Evolutionary conservation across 2,888 invertebrate species (phyloP).

Genomic region (Meloe dianella): DNA sequence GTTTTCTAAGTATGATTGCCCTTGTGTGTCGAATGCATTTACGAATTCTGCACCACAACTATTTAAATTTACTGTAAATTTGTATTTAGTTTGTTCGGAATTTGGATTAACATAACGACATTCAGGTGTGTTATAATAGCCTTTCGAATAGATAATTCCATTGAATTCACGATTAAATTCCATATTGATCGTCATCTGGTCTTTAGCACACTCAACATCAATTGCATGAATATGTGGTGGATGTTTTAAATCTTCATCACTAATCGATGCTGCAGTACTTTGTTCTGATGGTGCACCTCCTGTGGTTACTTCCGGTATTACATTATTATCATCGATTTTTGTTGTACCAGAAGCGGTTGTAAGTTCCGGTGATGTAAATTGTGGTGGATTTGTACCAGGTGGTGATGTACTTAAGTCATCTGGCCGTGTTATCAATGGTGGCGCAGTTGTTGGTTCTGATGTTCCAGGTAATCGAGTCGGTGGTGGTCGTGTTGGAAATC

Average conservation of each 20-base stretch:
- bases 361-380: conserved; percentile 30
- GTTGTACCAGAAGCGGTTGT: conserved; percentile 30
- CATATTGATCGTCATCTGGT: conserved; percentile 81
- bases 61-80: conserved; percentile 76
- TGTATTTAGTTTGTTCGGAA: conserved; percentile 71
- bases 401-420: background rate
- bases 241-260: conserved; percentile 70
- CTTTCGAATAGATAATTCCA: conserved; percentile 80
- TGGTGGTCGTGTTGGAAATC: too few relatives aligned
- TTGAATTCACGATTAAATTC: conserved; percentile 79
- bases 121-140: conserved; percentile 70
- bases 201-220: conserved; percentile 79
- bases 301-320: conserved; percentile 24
- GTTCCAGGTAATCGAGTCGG: conserved; percentile 8
- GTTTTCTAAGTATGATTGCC: conserved; percentile 80
- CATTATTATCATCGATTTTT: conserved; percentile 31
- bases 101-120: conserved; percentile 78
- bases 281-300: conserved; percentile 32
- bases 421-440: conserved; percentile 14
- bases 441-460: conserved; percentile 23
- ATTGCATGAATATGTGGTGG: conserved; percentile 79
- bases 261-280: conserved; percentile 32
- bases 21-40: conserved; percentile 77
- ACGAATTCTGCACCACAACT: conserved; percentile 81
- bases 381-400: conserved; percentile 22